These are phyloP conservation scores for Auanema sp. DNA, from an alignment of 2,888 invertebrate genomes.

Conservation along the genomic window DNA sequence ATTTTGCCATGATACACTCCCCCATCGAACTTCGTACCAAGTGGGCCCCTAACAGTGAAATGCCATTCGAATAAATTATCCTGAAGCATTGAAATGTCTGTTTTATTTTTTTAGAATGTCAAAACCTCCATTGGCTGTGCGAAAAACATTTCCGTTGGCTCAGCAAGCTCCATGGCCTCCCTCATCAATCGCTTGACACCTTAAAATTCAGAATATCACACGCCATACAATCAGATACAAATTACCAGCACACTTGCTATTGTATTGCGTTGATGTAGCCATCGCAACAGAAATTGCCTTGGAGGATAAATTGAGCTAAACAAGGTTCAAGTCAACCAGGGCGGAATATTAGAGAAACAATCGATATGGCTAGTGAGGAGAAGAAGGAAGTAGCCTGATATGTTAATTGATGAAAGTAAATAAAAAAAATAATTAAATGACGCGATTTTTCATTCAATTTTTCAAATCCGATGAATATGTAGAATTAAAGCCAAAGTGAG, in stretches of 20 bases:
- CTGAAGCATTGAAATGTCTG: slow-evolving; percentile 31
- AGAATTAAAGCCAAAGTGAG: no score
- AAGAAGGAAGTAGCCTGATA: no score
- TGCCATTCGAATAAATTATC: slow-evolving; percentile 98
- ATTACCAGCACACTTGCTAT: slow-evolving; percentile 41
- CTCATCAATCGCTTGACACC: slow-evolving; percentile 91
- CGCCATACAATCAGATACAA: slow-evolving; percentile 1
- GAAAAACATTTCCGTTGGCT: slow-evolving; percentile 84
- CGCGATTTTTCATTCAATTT: no score
- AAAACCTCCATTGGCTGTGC: slow-evolving; percentile 80
- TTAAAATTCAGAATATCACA: slow-evolving; percentile 57
- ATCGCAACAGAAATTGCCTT: neutral
- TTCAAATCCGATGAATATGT: no score
- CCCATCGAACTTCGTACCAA: slow-evolving; percentile 80
- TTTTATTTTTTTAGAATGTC: neutral
- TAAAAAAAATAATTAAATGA: no score
- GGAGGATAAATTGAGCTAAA: no score
- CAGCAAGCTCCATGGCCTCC: slow-evolving; percentile 82
- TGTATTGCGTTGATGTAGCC: slow-evolving; percentile 22
- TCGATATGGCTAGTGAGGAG: no score
- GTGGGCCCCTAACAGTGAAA: slow-evolving; percentile 88
- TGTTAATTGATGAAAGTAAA: no score
- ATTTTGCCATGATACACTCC: slow-evolving; percentile 91
- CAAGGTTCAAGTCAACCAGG: no score
- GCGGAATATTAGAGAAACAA: no score